Conservation (phyloP, 1,140 invertebrate genomes). For the Sycobia sp. region DNA sequence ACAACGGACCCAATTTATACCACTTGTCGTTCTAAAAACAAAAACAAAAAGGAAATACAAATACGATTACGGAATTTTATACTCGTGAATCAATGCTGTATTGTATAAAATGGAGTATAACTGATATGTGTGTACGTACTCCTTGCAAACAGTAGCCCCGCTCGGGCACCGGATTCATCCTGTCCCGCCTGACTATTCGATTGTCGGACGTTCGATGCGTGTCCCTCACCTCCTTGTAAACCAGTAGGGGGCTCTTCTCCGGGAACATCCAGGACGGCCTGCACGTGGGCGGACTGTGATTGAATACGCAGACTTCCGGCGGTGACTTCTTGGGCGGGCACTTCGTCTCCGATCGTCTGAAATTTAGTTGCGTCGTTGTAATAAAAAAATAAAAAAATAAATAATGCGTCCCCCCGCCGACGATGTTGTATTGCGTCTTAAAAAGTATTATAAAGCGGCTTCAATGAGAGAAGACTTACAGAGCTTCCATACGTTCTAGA, state of each 20-base stretch:
- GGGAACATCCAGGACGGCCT: conserved; percentile 51
- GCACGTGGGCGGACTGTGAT: conserved; percentile 48
- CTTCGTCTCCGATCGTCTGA: neutral
- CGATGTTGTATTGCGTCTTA: no score
- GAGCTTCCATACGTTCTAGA: conserved; percentile 45
- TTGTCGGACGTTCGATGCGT: no score
- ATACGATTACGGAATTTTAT: no score
- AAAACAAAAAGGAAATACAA: conserved; percentile 22
- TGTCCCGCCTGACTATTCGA: no score
- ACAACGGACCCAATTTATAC: conserved; percentile 41
- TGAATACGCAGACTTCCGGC: conserved; percentile 19
- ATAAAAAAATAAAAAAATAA: neutral
- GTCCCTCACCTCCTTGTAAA: no score
- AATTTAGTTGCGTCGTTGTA: neutral
- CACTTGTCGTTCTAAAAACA: conserved; percentile 44
- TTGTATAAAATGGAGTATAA: no score
- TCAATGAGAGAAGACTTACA: conserved; percentile 48
- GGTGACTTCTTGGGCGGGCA: neutral
- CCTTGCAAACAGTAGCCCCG: conserved; percentile 7
- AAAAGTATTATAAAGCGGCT: no score
- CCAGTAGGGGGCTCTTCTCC: conserved; percentile 48
- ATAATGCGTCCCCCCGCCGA: no score
- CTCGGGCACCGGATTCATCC: neutral
- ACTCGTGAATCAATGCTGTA: no score
- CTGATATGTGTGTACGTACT: neutral